Base-by-base conservation (phyloP, 2,797 vertebrate species). In the Chloroceryle amazona region DNA sequence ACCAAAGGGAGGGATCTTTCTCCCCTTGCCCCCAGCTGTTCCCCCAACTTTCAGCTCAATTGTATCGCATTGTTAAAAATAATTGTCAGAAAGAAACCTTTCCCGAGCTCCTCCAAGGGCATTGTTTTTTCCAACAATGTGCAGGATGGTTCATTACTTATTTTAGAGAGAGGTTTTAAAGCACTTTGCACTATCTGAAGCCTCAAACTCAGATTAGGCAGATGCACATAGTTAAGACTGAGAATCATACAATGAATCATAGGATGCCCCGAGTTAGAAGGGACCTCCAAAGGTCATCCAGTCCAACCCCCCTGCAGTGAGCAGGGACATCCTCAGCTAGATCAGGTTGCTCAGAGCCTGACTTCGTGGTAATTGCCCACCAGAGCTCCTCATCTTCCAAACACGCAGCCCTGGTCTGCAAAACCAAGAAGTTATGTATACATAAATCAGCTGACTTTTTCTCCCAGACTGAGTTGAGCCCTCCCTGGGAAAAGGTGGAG, bases 71-170 rank as follows among this genome's bases (percentile, higher is more conserved):
- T 72, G 31, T 78, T 73, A 47, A 90, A 88, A 95, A 88, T 33
- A 89, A 65, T 58, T 37, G 13, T 78, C 89, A 76, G 39, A 94
- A 78, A 94, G 35, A n/a, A 86, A 37, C 66, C 49, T 89, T 93
- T 84, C 76, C 70, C 63, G 22, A 71, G 89, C 37, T 90, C 15
- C 22, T 91, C 52, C 63, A 79, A 70, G 0, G 0, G 29, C 42
- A 92, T 72, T 91, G 81, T 86, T 93, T 93, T 93, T 72, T 31
- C 29, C 51, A 75, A 60, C 39, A 84, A 72, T 41, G 31, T 55
- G 25, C 55, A 93, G 51, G 31, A 70, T 23, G 6, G 55, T 26
- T 91, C 58, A 62, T 91, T 81, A 37, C 11, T 90, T 65, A 51
- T 60, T 84, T 86, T 44, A 75, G 28, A 61, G 19, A 61, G 33